Evolutionary conservation across 2,888 invertebrate species (phyloP), one percentile per base, ranked within the genome.

Genomic region (Platynereis dumerilii): DNA sequence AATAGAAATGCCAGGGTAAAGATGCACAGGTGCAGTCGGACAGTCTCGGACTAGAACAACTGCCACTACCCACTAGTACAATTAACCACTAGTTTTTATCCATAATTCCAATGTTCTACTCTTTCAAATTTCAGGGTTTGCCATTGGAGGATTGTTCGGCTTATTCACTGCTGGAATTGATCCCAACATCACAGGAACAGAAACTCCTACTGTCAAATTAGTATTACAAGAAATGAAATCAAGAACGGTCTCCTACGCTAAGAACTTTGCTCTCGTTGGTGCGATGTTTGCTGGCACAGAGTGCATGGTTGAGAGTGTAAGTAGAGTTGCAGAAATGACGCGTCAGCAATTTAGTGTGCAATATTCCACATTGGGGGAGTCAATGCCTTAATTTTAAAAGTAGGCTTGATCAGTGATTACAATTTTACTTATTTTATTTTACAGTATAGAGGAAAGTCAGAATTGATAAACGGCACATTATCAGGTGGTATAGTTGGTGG

Each of bases 261-360:
- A 98, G 85, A 99, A 98, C 85, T 99, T 99, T 87, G 98, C 97
- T 0, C 87, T 97, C 53, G 90, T 99, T 73, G 99, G 99, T 64
- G 90, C 92, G 7, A 89, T 98, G 70, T 99, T 98, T 86, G 92
- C 98, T 5, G 93, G 83, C n/a, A 91, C 96, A 12, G 99, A 99
- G 86, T 99, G 99, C 83, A 87, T 91, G 26, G 91, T 99, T 78
- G 99, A 99, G 88, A 90, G 92, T 48, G 94, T 94, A 83, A 85
- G 87, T 83, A 28, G 2, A 42, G 10, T 17, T n/a, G n/a, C n/a
- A n/a, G n/a, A n/a, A n/a, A n/a, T n/a, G n/a, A n/a, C n/a, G n/a
- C n/a, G n/a, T 42, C 17, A 42, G 17, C 44, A 42, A 42, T 42
- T 42, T 26, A 52, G 5, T 54, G 3, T 45, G n/a, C 42, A 15